Conservation (phyloP, 2,113 vertebrate genomes). For the Panthera uncia region DNA sequence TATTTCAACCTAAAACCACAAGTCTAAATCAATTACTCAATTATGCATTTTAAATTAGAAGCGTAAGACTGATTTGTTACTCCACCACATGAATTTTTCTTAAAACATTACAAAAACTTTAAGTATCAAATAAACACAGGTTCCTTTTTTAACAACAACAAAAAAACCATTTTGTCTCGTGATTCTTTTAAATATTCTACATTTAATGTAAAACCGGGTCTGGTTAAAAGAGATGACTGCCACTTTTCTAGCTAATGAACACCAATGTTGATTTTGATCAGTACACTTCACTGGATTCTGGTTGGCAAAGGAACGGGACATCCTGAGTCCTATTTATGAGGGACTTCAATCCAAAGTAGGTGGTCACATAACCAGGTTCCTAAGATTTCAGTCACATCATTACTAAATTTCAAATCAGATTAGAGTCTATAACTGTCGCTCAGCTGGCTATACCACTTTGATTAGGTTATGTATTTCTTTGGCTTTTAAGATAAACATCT, state of each 20-base stretch:
- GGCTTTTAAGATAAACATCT: background rate
- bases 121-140: background rate
- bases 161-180: conserved; percentile 27
- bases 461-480: background rate
- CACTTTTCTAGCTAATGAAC: background rate
- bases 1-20: conserved; percentile 71
- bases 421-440: background rate
- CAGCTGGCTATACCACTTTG: background rate
- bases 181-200: conserved; percentile 21
- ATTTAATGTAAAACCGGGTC: conserved; percentile 45
- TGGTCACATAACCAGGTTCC: background rate
- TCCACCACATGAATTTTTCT: conserved; percentile 43
- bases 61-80: conserved; percentile 49
- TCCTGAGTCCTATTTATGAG: background rate
- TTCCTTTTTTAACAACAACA: conserved; percentile 18
- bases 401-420: background rate
- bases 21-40: conserved; percentile 71
- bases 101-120: conserved; percentile 38
- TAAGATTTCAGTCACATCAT: background rate
- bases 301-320: background rate
- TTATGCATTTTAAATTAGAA: conserved; percentile 65
- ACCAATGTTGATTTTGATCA: background rate
- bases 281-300: background rate
- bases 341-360: background rate
- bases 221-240: background rate